Evolutionary conservation across 2,797 vertebrate genomes (phyloP).

Genomic region (Tympanoctomys barrerae): DNA sequence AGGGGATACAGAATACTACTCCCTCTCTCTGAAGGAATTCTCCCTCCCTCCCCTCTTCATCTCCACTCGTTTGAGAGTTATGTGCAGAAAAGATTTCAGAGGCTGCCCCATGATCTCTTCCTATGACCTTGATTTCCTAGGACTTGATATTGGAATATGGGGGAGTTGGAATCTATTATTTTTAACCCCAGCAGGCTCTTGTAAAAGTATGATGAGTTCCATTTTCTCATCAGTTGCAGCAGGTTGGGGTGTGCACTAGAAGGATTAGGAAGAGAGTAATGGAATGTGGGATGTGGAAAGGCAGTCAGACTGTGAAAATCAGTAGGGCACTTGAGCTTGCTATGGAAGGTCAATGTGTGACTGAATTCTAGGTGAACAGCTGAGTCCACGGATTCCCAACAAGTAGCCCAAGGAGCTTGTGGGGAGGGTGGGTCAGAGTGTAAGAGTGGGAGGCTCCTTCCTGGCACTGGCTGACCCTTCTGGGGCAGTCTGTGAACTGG

Average conservation of each 20-base stretch:
- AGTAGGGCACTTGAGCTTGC: background rate
- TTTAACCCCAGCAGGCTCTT: background rate
- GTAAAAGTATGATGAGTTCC: background rate
- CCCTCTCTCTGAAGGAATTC: background rate
- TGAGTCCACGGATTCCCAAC: background rate
- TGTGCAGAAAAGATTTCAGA: background rate
- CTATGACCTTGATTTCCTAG: background rate
- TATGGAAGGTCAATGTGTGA: background rate
- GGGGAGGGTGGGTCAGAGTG: background rate
- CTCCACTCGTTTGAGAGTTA: background rate
- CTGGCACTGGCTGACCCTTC: background rate
- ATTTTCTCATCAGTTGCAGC: background rate
- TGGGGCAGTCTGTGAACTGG: background rate
- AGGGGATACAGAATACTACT: background rate
- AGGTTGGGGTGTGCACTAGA: background rate
- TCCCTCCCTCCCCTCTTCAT: background rate
- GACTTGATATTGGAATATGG: background rate
- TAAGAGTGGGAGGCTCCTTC: background rate
- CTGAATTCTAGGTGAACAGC: background rate
- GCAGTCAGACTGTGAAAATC: background rate
- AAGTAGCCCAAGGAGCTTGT: background rate
- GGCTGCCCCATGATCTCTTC: background rate
- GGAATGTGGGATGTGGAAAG: background rate
- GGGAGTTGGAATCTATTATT: background rate
- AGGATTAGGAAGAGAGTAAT: background rate